Evolutionary conservation across 92 coral and sea anemone species (phyloP), one percentile per base, ranked within the genome.

Genomic region (Heliopora coerulea): DNA sequence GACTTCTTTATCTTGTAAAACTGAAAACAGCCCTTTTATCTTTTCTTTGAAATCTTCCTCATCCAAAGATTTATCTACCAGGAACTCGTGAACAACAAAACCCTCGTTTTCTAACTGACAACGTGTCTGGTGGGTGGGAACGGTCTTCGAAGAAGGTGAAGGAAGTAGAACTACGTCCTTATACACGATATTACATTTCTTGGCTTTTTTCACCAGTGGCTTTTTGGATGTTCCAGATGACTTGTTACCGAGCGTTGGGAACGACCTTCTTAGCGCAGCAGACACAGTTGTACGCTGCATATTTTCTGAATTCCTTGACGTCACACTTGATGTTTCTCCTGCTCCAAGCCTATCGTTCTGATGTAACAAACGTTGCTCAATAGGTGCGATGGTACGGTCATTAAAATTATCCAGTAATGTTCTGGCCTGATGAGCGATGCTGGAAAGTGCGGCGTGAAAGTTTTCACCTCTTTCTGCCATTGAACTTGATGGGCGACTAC

Each of bases 81-180:
- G 83, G 40, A 79, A 78, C 19, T 59, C 79, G 40, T 83, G 80
- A 15, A 78, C 70, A 18, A 83, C 82, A 58, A 79, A 74, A 31
- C 82, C 82, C 31, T 54, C 46, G 59, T 84, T 75, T 59, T 80
- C 85, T 18, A 74, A 54, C 48, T 72, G 69, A 25, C 84, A 80
- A 49, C 82, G 58, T 26, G 85, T 69, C 57, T 74, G 85, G 59
- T 80, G 88, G 11, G 82, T 85, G n/a, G n/a, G n/a, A n/a, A 29
- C 78, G 54, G 85, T 33, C 42, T 19, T 67, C 12, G 82, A 73
- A 32, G 56, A 56, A 46, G 74, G 69, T 11, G 88, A 50, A 28
- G 88, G 81, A 20, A 79, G 78, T 29, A 79, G 79, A 19, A 84
- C 75, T 20, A 79, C 65, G 65, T 79, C 88, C 74, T 79, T 84